Conservation (phyloP, 2,888 invertebrate genomes). For the Metalampra italica region DNA sequence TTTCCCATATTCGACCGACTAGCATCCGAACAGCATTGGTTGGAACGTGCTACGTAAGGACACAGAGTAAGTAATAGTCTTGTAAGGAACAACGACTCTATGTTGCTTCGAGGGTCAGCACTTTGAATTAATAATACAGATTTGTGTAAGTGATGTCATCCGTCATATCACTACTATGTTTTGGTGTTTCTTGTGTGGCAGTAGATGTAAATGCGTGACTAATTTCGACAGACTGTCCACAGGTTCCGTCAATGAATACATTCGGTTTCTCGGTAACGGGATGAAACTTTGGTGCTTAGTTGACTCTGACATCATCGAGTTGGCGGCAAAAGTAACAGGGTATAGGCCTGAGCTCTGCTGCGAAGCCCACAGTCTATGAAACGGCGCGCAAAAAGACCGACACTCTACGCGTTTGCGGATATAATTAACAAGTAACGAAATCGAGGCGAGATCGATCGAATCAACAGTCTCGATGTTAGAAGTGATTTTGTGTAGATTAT, state of each 20-base stretch:
- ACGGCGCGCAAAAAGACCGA: constrained; percentile 46
- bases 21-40: no score
- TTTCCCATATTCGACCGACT: no score
- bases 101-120: neutral
- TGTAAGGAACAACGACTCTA: no score
- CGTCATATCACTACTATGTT: constrained; percentile 19
- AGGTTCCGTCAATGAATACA: constrained; percentile 40
- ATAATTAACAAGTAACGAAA: constrained; percentile 47
- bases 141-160: constrained; percentile 22
- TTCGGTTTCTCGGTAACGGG: constrained; percentile 42
- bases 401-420: constrained; percentile 48
- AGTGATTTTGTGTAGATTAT: constrained; percentile 14
- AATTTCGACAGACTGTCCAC: constrained; percentile 26
- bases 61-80: no score
- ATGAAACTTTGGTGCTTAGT: constrained; percentile 46
- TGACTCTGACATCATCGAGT: constrained; percentile 66
- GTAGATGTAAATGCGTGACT: constrained; percentile 33
- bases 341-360: constrained; percentile 38
- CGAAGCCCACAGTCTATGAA: constrained; percentile 52
- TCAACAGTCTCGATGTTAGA: neutral
- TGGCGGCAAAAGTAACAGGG: constrained; percentile 33
- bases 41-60: no score
- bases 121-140: neutral
- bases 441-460: constrained; percentile 18
- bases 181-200: constrained; percentile 21